Conservation (phyloP, 2,113 vertebrate genomes). For the Lasiurus borealis region DNA sequence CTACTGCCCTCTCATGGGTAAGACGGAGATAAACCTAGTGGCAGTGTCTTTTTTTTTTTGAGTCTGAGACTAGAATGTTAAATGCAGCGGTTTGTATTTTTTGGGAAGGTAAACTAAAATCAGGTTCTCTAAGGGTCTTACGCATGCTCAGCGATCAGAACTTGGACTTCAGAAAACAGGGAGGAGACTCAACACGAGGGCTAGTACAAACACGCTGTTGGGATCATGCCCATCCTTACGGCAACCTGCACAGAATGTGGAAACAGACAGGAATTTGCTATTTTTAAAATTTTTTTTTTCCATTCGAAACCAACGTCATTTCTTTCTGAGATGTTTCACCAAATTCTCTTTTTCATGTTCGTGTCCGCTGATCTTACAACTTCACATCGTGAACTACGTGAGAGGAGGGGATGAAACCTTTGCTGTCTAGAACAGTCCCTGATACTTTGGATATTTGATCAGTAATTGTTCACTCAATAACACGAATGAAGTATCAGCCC, state of each 20-base stretch:
- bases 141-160: constrained; percentile 8
- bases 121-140: constrained; percentile 5
- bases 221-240: constrained; percentile 18
- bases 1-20: constrained; percentile 73
- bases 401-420: constrained; percentile 13
- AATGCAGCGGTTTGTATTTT: constrained; percentile 20
- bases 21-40: not conserved
- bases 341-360: constrained; percentile 34
- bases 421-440: not conserved
- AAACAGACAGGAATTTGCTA: constrained; percentile 47
- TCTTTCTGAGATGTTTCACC: constrained; percentile 28
- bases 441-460: not conserved
- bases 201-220: constrained; percentile 29
- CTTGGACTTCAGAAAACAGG: constrained; percentile 31
- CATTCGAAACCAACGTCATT: constrained; percentile 21
- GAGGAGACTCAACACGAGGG: not conserved
- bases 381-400: not conserved
- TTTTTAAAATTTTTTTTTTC: not conserved
- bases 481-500: constrained; percentile 57
- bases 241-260: not conserved
- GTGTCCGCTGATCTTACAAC: not conserved
- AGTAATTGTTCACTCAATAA: constrained; percentile 44
- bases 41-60: not conserved
- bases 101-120: constrained; percentile 58
- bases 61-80: constrained; percentile 38